Evolutionary conservation across 2,888 invertebrate species (phyloP).

Genomic region (Caenorhabditis sp.): DNA sequence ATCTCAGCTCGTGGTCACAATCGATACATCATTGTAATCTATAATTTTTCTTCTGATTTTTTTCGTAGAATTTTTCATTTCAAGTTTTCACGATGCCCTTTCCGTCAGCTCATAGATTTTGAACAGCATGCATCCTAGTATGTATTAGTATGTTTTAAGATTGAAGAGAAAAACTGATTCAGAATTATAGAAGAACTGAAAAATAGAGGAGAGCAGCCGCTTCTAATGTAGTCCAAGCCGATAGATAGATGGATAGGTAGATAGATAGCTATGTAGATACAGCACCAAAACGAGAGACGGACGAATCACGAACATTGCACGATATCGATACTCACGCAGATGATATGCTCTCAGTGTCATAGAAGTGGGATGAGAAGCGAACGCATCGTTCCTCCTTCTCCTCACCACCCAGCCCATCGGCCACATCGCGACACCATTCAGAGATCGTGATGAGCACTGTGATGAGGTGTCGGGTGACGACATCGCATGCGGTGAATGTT

Average conservation of each 20-base stretch:
- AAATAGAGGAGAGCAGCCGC: not conserved
- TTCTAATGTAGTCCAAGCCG: too few relatives aligned
- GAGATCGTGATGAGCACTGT: slow-evolving; percentile 49
- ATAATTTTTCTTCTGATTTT: too few relatives aligned
- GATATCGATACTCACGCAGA: slow-evolving; percentile 47
- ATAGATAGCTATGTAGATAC: not conserved
- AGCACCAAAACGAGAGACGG: not conserved
- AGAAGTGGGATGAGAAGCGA: slow-evolving; percentile 48
- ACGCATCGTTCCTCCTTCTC: slow-evolving; percentile 38
- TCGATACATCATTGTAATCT: too few relatives aligned
- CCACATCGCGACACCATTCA: slow-evolving; percentile 42
- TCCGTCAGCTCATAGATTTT: too few relatives aligned
- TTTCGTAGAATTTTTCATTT: too few relatives aligned
- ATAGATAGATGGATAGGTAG: too few relatives aligned
- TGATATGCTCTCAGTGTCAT: not conserved
- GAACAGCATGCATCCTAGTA: slow-evolving; percentile 43
- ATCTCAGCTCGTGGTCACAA: too few relatives aligned
- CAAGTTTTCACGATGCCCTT: too few relatives aligned
- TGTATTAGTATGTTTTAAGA: not conserved
- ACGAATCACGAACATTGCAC: slow-evolving; percentile 20
- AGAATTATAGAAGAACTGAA: slow-evolving; percentile 11
- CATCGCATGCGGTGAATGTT: slow-evolving; percentile 53
- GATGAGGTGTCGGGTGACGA: slow-evolving; percentile 50
- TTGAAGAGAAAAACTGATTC: too few relatives aligned
- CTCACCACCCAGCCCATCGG: slow-evolving; percentile 10